These are phyloP conservation scores for Pantherophis vulpinus DNA, from an alignment of 2,797 vertebrate species.

Conservation along the genomic window DNA sequence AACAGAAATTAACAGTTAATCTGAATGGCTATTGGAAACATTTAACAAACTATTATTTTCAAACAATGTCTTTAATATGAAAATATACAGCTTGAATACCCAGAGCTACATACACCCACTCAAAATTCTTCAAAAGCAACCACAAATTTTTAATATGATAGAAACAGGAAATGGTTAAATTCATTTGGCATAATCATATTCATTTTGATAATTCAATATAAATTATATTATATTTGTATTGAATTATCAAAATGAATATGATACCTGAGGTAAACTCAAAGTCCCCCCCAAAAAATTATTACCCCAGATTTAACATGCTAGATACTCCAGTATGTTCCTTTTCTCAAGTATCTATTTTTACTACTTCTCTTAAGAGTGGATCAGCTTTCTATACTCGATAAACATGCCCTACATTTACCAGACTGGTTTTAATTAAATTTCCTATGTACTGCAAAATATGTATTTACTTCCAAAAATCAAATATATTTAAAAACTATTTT, in stretches of 20 bases:
- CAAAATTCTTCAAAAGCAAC: neutral
- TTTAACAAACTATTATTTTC: neutral
- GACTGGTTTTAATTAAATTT: neutral
- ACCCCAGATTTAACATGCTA: neutral
- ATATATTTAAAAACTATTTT: neutral
- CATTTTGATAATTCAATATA: neutral
- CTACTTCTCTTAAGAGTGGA: neutral
- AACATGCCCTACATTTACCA: neutral
- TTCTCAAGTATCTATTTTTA: neutral
- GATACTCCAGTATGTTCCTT: neutral
- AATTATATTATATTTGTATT: neutral
- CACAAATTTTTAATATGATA: neutral
- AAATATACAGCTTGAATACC: neutral
- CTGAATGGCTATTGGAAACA: neutral
- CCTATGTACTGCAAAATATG: neutral
- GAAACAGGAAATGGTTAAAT: neutral
- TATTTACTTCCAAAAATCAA: neutral
- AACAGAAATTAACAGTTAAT: conserved; percentile 23
- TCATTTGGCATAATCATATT: neutral
- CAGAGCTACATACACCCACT: neutral
- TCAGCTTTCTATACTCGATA: neutral
- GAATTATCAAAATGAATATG: no score
- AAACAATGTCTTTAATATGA: neutral
- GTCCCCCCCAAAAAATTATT: neutral
- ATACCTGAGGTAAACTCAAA: neutral